Base-by-base conservation (phyloP, 2,113 vertebrate genomes). In the Tricholaema leucomelas region DNA sequence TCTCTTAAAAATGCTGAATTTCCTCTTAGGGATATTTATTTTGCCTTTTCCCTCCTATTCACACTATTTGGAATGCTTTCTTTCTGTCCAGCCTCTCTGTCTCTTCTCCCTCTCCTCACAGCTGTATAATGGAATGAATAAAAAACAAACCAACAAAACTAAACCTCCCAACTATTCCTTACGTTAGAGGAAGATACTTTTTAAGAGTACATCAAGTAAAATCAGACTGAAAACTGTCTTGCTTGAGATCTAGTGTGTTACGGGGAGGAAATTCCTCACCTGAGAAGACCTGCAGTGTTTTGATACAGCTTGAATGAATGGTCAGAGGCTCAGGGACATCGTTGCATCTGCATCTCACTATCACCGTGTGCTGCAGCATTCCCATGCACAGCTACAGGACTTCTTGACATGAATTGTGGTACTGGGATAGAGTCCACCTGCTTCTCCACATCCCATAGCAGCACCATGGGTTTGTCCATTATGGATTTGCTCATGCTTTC, bases 401-500 rank as follows among this genome's bases (percentile, higher is more conserved):
- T 46, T 63, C 31, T 19, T 77, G 33, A 31, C 13, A 36, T 46
- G 21, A 42, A 12, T 28, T 28, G 35, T 2, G 1, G 46, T 54
- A 7, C 55, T 20, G 11, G 44, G 72, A 56, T 33, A 40, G 8
- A 75, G 31, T 44, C 38, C 27, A 2, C 16, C 14, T 65, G 38
- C 21, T 65, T 74, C 44, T 83, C 67, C 78, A 33, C 27, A 23
- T 8, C 7, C 25, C 52, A 2, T 8, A 28, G 40, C 3, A 44
- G 59, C 28, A 35, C 23, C 3, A 0, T 7, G 18, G 27, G 9
- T 76, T 8, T 46, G 28, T 15, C 35, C 3, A 0, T n/a, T 42
- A 18, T 0, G 11, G 40, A 58, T 88, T 31, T 58, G 9, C 35
- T 40, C 58, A n/a, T 30, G 25, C 31, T 61, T 14, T 48, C 46